These are phyloP conservation scores for Labeo catla DNA, from an alignment of 2,113 vertebrate species.

Conservation along the genomic window DNA sequence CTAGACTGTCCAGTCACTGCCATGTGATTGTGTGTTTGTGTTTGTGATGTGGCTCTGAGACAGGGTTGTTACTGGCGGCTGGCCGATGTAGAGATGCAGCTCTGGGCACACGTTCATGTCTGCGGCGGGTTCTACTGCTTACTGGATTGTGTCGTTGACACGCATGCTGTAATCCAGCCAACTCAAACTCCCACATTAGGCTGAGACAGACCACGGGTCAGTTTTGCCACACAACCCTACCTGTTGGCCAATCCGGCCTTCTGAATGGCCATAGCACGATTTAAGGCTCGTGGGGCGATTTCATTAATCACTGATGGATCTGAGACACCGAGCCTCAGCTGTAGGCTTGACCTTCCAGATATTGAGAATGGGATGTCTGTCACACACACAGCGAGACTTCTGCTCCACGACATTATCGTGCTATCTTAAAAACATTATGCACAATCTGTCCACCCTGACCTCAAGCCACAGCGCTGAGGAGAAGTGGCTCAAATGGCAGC, in stretches of 20 bases:
- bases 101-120: conserved; percentile 43
- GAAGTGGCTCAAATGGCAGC: conserved; percentile 48
- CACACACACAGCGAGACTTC: conserved; percentile 22
- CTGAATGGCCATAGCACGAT: conserved; percentile 27
- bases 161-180: conserved; percentile 42
- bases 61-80: conserved; percentile 6
- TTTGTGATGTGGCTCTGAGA: conserved; percentile 23
- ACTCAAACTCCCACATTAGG: conserved; percentile 11
- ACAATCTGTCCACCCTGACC: conserved; percentile 51
- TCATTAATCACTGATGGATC: conserved; percentile 17
- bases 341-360: conserved; percentile 35
- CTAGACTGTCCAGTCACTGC: conserved; percentile 50
- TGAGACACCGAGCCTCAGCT: conserved; percentile 30
- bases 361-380: conserved; percentile 23
- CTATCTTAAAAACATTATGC: conserved; percentile 47
- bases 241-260: conserved; percentile 12
- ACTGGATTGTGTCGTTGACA: conserved; percentile 48
- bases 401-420: conserved; percentile 27
- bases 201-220: conserved; percentile 32
- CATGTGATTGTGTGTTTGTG: conserved; percentile 48
- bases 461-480: conserved; percentile 47
- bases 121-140: conserved; percentile 45
- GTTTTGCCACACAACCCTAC: conserved; percentile 15
- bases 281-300: conserved; percentile 8
- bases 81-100: conserved; percentile 28